Base-by-base conservation (phyloP, 2,113 vertebrate species). In the Coptodon bakossiorum region DNA sequence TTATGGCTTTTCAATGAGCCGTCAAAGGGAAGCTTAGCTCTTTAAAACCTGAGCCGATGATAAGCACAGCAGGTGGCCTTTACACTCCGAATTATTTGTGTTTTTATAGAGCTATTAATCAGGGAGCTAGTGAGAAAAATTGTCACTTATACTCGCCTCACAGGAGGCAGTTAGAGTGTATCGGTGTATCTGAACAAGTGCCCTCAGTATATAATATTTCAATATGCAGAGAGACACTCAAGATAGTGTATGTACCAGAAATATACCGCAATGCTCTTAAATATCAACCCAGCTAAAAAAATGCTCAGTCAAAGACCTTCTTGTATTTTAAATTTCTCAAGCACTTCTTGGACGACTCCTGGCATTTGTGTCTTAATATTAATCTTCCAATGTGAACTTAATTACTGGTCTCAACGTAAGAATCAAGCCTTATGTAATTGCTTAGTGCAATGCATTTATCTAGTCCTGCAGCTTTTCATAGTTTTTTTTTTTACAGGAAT, bases 71-170 rank as follows among this genome's bases (percentile, higher is more conserved):
- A 63, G 89, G 87, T 43, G 79, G 81, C 71, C 31, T 90, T 86
- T 61, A 50, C 31, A 5, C 22, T 2, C 6, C 45, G 16, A 81
- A 66, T 88, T 80, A 84, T 84, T 76, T 9, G 24, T 86, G 19
- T 84, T 86, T 83, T 89, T 93, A 81, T 85, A 38, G 78, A 54
- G 82, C 82, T 27, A 90, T 90, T 90, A 82, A 91, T 87, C 81
- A 84, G 59, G 43, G 16, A 81, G 36, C 50, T 24, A 43, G 29
- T 36, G 54, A 84, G 54, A 83, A 38, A 56, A 81, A 81, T 11
- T 3, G 79, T 59, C 76, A 19, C 19, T 83, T 34, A 86, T 61
- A 7, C 54, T 73, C 2, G 4, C 29, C 6, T 61, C 45, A 79
- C n/a, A 84, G 38, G 31, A 61, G 86, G 43, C 82, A 52, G 84